phyloP scores from a whole-genome alignment of 2,888 invertebrate genomes.

The Sussaba pulchella region DNA sequence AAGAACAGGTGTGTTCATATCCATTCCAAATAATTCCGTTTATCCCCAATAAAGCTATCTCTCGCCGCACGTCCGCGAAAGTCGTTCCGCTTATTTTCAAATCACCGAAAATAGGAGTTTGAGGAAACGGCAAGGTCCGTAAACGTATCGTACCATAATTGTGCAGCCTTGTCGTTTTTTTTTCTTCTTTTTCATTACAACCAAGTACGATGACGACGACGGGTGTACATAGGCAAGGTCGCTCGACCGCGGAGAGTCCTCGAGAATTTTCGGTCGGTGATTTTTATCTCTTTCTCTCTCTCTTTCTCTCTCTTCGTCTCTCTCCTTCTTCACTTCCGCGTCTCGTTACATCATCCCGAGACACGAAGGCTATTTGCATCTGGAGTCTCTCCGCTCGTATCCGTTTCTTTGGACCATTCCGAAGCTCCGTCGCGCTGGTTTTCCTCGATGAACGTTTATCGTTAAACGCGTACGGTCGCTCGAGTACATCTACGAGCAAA shows the following conservation, averaged over 20 bases:
- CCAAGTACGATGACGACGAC: background rate
- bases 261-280: slow-evolving; percentile 37
- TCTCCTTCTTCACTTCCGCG: slow-evolving; percentile 1
- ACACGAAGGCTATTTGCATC: slow-evolving; percentile 26
- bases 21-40: background rate
- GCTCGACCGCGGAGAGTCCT: background rate
- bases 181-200: slow-evolving; percentile 16
- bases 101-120: background rate
- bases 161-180: background rate
- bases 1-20: background rate
- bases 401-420: slow-evolving; percentile 15
- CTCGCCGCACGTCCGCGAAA: slow-evolving; percentile 1
- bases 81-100: background rate
- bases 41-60: slow-evolving; percentile 3
- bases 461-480: slow-evolving; percentile 10
- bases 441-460: slow-evolving; percentile 26
- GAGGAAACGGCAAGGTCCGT: background rate
- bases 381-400: slow-evolving; percentile 7
- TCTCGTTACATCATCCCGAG: slow-evolving; percentile 52
- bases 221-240: slow-evolving; percentile 14
- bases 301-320: background rate
- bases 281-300: slow-evolving; percentile 9
- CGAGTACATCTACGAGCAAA: slow-evolving; percentile 25
- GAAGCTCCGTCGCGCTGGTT: slow-evolving; percentile 2
- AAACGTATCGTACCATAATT: background rate